These are phyloP conservation scores for Helostoma temminkii DNA, from an alignment of 2,797 vertebrate genomes.

Conservation along the genomic window DNA sequence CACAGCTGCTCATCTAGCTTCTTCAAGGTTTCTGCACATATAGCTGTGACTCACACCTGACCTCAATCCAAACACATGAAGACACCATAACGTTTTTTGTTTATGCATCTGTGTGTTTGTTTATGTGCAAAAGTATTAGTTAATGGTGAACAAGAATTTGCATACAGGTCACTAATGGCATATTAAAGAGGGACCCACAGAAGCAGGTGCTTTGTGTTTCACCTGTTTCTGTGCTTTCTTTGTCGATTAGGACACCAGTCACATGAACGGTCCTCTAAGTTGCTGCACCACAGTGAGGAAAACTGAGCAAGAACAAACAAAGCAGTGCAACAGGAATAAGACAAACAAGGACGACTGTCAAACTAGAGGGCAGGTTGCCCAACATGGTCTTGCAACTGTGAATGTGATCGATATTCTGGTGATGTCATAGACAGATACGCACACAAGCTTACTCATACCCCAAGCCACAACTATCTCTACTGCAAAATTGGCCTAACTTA, in stretches of 20 bases:
- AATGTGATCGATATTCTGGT: constrained; percentile 75
- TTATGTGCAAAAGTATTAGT: constrained; percentile 21
- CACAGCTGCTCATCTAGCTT: constrained; percentile 41
- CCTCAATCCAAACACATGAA: constrained; percentile 46
- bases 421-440: constrained; percentile 35
- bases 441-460: constrained; percentile 19
- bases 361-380: constrained; percentile 60
- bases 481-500: constrained; percentile 77
- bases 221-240: constrained; percentile 41
- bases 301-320: constrained; percentile 49
- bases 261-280: constrained; percentile 59
- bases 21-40: constrained; percentile 47
- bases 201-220: constrained; percentile 58
- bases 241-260: constrained; percentile 65
- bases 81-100: constrained; percentile 31
- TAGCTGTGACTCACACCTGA: constrained; percentile 32
- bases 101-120: constrained; percentile 1
- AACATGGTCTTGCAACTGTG: constrained; percentile 51
- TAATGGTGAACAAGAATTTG: constrained; percentile 18
- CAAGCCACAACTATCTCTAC: constrained; percentile 47
- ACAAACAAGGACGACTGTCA: constrained; percentile 82
- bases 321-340: constrained; percentile 53
- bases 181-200: constrained; percentile 44
- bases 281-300: constrained; percentile 39
- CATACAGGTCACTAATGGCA: constrained; percentile 5